These are phyloP conservation scores for Suricata suricatta DNA, from an alignment of 2,113 vertebrate genomes.

Conservation along the genomic window DNA sequence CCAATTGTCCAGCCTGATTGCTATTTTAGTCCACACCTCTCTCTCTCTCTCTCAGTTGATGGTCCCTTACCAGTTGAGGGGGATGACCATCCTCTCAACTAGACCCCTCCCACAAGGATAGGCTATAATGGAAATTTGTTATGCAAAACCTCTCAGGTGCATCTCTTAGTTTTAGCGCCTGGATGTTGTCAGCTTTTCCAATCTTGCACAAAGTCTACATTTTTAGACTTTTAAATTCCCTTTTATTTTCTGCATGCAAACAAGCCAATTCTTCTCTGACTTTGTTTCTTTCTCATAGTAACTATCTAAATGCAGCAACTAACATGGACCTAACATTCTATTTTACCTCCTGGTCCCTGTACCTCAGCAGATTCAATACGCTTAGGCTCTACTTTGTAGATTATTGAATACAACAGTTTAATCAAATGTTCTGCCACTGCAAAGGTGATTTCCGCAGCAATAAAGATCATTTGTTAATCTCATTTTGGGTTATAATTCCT, in stretches of 20 bases:
- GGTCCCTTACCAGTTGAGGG: not conserved
- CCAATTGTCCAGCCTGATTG: not conserved
- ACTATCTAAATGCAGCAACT: not conserved
- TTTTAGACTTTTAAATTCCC: not conserved
- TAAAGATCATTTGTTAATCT: not conserved
- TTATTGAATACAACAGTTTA: not conserved
- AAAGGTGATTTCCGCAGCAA: constrained; percentile 14
- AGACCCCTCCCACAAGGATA: not conserved
- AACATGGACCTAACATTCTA: not conserved
- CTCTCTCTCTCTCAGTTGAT: not conserved
- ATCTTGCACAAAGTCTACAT: not conserved
- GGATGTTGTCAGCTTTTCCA: not conserved
- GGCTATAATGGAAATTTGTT: not conserved
- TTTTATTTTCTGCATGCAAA: not conserved
- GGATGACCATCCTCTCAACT: not conserved
- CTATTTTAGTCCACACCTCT: not conserved
- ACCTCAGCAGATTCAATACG: not conserved
- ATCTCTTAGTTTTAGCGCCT: not conserved
- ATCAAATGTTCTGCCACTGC: not conserved
- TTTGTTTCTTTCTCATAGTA: not conserved
- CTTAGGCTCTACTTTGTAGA: not conserved
- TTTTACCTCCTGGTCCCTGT: not conserved
- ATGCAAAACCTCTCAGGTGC: not conserved
- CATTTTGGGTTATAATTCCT: not conserved
- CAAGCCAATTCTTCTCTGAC: not conserved